phyloP scores from a whole-genome alignment of 2,797 vertebrate genomes.

The Siniperca obscura region DNA sequence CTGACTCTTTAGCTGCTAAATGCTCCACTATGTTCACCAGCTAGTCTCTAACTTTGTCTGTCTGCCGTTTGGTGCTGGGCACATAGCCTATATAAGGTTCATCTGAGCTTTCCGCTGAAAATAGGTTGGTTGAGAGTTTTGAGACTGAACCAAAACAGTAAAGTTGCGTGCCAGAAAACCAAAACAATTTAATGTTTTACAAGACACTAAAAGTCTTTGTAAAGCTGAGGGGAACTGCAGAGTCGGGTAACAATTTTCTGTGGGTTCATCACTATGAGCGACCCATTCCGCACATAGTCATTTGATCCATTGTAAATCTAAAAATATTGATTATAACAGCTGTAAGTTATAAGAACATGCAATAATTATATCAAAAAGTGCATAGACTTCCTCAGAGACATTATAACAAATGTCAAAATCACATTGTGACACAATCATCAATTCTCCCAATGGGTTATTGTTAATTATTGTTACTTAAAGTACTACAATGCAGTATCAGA shows the following conservation, averaged over 20 bases:
- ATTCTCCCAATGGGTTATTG: not conserved
- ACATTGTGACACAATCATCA: not conserved
- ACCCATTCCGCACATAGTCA: not conserved
- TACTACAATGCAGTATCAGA: not conserved
- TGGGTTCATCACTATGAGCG: not conserved
- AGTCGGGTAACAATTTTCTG: no score
- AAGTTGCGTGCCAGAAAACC: not conserved
- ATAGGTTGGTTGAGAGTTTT: no score
- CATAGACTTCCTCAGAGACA: not conserved
- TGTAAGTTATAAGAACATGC: not conserved
- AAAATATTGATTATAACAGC: not conserved
- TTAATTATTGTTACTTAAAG: not conserved
- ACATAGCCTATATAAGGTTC: not conserved
- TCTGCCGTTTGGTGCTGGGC: not conserved
- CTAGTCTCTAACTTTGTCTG: not conserved
- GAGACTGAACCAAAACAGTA: not conserved
- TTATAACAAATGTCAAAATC: not conserved
- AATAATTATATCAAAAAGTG: not conserved
- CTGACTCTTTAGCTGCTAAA: not conserved
- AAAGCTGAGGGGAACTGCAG: not conserved
- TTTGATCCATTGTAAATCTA: not conserved
- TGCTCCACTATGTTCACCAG: not conserved
- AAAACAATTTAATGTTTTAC: not conserved
- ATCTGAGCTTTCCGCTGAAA: not conserved
- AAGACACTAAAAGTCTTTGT: not conserved